phyloP scores from a whole-genome alignment of 2,888 invertebrate genomes.

The Cyrtodaria siliqua region DNA sequence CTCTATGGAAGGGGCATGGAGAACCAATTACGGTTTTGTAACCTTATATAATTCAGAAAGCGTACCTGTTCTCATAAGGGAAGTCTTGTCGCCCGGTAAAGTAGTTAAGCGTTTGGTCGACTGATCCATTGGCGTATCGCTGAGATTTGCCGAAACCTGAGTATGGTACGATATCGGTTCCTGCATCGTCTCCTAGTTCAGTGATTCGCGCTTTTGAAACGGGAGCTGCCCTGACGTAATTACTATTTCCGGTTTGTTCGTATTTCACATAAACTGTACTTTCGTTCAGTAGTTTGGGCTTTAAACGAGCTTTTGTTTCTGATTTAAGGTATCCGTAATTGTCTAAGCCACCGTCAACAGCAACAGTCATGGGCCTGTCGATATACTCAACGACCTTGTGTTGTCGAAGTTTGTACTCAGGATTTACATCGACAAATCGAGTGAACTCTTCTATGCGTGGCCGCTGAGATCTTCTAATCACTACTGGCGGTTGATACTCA shows the following conservation, averaged over 20 bases:
- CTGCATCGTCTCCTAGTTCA: slow-evolving; percentile 1
- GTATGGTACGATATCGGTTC: too few species aligned
- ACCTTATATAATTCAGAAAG: too few species aligned
- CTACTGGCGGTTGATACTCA: neutral
- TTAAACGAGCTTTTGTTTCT: slow-evolving; percentile 5
- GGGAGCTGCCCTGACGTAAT: slow-evolving; percentile 1
- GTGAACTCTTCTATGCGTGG: slow-evolving; percentile 3
- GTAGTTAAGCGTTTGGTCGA: too few species aligned
- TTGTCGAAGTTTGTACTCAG: neutral
- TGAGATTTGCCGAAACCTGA: too few species aligned
- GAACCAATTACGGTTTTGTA: too few species aligned
- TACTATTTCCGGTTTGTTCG: slow-evolving; percentile 1
- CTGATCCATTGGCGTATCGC: too few species aligned
- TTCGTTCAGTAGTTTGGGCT: neutral
- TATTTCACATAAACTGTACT: slow-evolving; percentile 10
- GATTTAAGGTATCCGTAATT: neutral
- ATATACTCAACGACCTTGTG: slow-evolving; percentile 6
- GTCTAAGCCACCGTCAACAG: slow-evolving; percentile 6
- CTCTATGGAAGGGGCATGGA: too few species aligned
- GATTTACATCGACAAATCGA: neutral
- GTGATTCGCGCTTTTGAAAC: neutral
- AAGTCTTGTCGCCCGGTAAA: neutral
- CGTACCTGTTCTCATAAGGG: slow-evolving; percentile 2
- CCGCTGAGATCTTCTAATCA: neutral
- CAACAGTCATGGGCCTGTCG: neutral